These are phyloP conservation scores for Mastigias papua DNA, from an alignment of 30 jellyfish, hydroid and myxozoan genomes.

Conservation along the genomic window DNA sequence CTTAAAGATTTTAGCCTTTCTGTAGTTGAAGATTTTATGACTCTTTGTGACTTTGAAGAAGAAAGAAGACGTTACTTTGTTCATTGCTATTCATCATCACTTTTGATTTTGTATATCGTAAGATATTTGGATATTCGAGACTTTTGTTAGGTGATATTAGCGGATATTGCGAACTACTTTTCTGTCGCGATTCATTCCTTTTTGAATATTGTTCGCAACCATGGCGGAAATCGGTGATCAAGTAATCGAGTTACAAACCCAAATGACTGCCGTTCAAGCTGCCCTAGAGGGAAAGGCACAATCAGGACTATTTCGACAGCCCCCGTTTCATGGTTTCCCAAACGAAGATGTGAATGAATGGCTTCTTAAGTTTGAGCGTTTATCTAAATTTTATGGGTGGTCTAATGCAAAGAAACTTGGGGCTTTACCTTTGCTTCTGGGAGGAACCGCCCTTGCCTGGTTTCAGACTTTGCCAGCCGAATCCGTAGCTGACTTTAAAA, in stretches of 20 bases:
- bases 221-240: constrained; percentile 7
- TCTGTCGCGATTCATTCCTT: neutral
- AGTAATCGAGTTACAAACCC: constrained; percentile 5
- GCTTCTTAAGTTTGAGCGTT: constrained; percentile 38
- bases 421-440: constrained; percentile 18
- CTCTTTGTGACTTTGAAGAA: neutral
- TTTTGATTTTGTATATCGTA: neutral
- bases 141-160: neutral
- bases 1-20: neutral
- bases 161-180: neutral
- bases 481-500: neutral
- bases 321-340: constrained; percentile 13
- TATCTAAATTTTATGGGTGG: constrained; percentile 34
- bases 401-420: constrained; percentile 30
- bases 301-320: neutral
- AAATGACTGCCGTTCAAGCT: constrained; percentile 31
- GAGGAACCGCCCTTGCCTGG: constrained; percentile 40
- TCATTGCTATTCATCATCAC: neutral
- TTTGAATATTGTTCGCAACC: neutral
- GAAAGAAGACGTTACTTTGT: neutral
- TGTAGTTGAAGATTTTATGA: neutral
- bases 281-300: constrained; percentile 20
- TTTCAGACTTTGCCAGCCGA: constrained; percentile 31
- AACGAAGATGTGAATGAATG: constrained; percentile 32
- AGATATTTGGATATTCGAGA: neutral